Evolutionary conservation across 2,888 invertebrate species (phyloP).

Genomic region (Hyles lineata): DNA sequence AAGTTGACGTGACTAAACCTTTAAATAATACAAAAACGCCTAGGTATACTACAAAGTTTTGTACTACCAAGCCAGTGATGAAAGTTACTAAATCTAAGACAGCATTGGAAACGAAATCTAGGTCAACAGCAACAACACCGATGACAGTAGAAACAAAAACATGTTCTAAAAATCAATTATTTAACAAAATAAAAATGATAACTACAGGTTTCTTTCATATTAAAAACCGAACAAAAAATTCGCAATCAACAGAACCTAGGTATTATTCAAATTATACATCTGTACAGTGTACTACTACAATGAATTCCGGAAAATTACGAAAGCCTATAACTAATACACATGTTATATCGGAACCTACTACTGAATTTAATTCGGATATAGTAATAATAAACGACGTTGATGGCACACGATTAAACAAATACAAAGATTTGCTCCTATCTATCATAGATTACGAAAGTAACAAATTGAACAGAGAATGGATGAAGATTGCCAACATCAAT

Average conservation of each 20-base stretch:
- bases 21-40: not conserved
- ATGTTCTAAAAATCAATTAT: not conserved
- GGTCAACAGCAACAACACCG: not conserved
- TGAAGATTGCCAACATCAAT: slow-evolving; percentile 33
- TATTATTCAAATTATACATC: not conserved
- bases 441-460: slow-evolving; percentile 57
- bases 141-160: slow-evolving; percentile 20
- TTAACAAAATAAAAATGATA: slow-evolving; percentile 16
- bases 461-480: slow-evolving; percentile 47
- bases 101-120: not conserved
- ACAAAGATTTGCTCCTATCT: slow-evolving; percentile 51
- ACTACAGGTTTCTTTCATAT: not conserved
- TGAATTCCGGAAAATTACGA: slow-evolving; percentile 17
- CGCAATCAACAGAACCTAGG: too few relatives aligned
- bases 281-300: not conserved
- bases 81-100: slow-evolving; percentile 1
- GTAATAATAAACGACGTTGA: slow-evolving; percentile 46
- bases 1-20: not conserved
- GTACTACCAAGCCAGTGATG: not conserved
- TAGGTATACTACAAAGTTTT: not conserved
- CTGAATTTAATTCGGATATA: slow-evolving; percentile 46
- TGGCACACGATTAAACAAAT: slow-evolving; percentile 31
- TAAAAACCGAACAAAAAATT: not conserved
- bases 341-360: slow-evolving; percentile 29
- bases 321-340: not conserved